Evolutionary conservation across 2,113 vertebrate species (phyloP).

Genomic region (Aptenodytes patagonicus): DNA sequence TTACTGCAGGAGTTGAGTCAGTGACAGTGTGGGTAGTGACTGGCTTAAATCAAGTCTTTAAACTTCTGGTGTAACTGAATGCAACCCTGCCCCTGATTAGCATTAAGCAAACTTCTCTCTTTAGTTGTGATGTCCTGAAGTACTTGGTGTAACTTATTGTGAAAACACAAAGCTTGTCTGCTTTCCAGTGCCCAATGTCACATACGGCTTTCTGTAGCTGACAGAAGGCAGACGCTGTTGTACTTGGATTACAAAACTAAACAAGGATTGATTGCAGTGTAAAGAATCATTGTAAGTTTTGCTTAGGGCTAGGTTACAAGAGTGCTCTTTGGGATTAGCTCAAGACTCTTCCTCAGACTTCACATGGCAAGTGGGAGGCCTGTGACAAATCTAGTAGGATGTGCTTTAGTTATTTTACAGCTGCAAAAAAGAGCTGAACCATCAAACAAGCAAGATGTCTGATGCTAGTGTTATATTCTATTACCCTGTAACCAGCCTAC

Average conservation of each 20-base stretch:
- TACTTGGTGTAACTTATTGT: background rate
- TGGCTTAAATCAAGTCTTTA: background rate
- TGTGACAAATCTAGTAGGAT: background rate
- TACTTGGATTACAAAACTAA: background rate
- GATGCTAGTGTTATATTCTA: background rate
- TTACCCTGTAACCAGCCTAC: background rate
- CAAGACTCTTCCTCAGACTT: background rate
- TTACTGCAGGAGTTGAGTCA: background rate
- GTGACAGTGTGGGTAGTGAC: background rate
- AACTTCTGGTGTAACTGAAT: background rate
- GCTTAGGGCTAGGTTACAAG: background rate
- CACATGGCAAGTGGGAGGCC: background rate
- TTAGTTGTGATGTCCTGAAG: background rate
- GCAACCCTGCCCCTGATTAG: background rate
- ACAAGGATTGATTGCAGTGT: background rate
- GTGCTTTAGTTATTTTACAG: background rate
- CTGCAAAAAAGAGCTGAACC: background rate
- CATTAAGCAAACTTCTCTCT: background rate
- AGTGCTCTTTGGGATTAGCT: background rate
- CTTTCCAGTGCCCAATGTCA: background rate
- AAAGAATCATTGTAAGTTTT: background rate
- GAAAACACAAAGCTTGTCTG: background rate
- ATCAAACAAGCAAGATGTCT: background rate
- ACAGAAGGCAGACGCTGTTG: background rate
- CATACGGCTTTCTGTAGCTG: constrained; percentile 1